Conservation (phyloP, 1,140 invertebrate species). For the Temnothorax longispinosus region DNA sequence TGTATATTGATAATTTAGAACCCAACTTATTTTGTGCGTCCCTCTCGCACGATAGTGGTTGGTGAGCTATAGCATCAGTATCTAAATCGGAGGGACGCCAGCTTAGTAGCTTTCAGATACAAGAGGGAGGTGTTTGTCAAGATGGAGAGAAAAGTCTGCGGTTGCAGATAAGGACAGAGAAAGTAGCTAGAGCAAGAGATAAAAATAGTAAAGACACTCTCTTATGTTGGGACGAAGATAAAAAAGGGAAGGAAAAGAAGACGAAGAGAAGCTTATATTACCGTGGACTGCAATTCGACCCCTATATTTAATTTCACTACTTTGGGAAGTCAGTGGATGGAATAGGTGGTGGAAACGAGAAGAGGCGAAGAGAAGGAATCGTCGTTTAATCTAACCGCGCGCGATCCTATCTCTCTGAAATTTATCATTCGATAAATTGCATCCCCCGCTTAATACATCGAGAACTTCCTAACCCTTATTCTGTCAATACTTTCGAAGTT, state of each 20-base stretch:
- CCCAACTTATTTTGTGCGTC: conserved; percentile 3
- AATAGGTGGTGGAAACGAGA: conserved; percentile 67
- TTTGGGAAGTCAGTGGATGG: conserved; percentile 71
- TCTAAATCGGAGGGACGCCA: conserved; percentile 73
- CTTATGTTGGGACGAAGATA: conserved; percentile 49
- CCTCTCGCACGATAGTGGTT: conserved; percentile 54
- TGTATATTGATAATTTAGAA: not conserved
- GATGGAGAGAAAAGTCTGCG: conserved; percentile 78
- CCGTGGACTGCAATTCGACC: conserved; percentile 82
- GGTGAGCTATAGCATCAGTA: conserved; percentile 55
- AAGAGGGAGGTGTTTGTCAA: conserved; percentile 80
- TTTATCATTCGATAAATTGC: conserved; percentile 87
- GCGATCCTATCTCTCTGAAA: conserved; percentile 84
- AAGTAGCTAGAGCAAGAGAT: conserved; percentile 56
- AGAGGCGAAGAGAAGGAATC: conserved; percentile 76
- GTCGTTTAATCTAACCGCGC: conserved; percentile 85
- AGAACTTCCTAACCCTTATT: conserved; percentile 26
- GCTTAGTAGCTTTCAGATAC: conserved; percentile 77
- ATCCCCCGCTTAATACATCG: conserved; percentile 28
- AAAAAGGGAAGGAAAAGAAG: conserved; percentile 18
- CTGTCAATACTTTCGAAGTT: conserved; percentile 52
- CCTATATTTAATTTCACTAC: conserved; percentile 85
- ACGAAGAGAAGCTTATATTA: conserved; percentile 73
- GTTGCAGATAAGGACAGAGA: conserved; percentile 81
- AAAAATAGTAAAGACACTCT: conserved; percentile 56